phyloP scores from a whole-genome alignment of 1,140 invertebrate species.

The Drosophila nasuta region DNA sequence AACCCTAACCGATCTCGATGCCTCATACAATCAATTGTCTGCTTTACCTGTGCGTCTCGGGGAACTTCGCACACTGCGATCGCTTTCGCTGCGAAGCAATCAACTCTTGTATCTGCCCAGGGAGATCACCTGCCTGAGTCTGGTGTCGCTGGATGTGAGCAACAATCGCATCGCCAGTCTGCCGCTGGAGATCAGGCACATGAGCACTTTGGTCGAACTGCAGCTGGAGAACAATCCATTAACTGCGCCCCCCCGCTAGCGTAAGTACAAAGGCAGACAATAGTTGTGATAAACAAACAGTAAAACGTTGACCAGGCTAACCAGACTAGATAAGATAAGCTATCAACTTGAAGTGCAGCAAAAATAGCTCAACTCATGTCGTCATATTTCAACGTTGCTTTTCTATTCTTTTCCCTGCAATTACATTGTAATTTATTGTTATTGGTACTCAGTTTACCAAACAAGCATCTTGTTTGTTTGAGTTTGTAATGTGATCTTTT shows the following conservation, averaged over 20 bases:
- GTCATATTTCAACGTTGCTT: too few relatives aligned
- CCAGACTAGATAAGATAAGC: constrained; percentile 33
- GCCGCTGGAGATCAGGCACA: constrained; percentile 93
- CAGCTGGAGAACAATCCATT: constrained; percentile 95
- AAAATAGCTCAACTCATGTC: neutral
- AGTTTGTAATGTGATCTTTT: too few relatives aligned
- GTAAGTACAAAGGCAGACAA: constrained; percentile 87
- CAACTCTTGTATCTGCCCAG: constrained; percentile 94
- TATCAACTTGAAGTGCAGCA: constrained; percentile 7
- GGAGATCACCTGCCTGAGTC: constrained; percentile 94
- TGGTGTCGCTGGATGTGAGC: constrained; percentile 94
- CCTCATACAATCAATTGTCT: constrained; percentile 95
- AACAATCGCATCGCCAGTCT: constrained; percentile 94
- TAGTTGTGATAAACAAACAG: neutral
- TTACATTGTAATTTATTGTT: too few relatives aligned
- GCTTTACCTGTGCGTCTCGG: constrained; percentile 94
- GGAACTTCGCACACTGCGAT: constrained; percentile 90
- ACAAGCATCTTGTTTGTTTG: too few relatives aligned
- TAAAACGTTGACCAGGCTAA: neutral
- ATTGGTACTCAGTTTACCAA: too few relatives aligned
- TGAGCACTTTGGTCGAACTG: constrained; percentile 92
- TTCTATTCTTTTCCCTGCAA: too few relatives aligned
- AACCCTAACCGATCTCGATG: constrained; percentile 93
- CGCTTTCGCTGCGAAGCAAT: constrained; percentile 93
- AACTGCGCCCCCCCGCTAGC: constrained; percentile 93